These are phyloP conservation scores for Hirundo rustica DNA, from an alignment of 2,797 vertebrate species.

Conservation along the genomic window DNA sequence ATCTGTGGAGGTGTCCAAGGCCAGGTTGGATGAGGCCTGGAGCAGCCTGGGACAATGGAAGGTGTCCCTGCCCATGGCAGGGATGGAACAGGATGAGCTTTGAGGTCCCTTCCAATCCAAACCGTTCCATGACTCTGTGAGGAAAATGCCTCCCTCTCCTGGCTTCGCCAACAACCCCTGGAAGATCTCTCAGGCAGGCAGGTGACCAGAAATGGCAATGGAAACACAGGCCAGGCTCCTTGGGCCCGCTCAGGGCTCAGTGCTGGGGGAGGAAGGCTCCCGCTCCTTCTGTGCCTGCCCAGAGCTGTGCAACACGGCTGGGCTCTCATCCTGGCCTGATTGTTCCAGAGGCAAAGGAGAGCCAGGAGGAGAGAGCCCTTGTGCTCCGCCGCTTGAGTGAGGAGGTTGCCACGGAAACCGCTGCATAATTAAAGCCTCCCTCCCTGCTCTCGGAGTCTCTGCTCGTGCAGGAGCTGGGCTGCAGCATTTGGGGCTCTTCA, in stretches of 20 bases:
- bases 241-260: background rate
- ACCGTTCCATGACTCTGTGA: background rate
- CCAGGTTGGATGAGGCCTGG: background rate
- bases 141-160: background rate
- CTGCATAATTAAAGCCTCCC: background rate
- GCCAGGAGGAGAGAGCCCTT: background rate
- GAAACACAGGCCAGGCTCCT: background rate
- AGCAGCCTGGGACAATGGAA: fast-evolving
- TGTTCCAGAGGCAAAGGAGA: background rate
- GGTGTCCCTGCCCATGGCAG: background rate
- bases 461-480: background rate
- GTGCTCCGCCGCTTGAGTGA: background rate
- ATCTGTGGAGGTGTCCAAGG: fast-evolving
- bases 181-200: background rate
- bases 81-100: fast-evolving
- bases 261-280: background rate
- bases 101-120: background rate
- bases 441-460: background rate
- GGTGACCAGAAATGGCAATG: background rate
- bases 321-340: background rate
- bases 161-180: background rate
- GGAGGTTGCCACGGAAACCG: background rate
- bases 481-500: background rate
- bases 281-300: fast-evolving
- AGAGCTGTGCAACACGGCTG: background rate